phyloP scores from a whole-genome alignment of 35 echinoderm and acorn worm genomes.

The Ophioderma brevispina region DNA sequence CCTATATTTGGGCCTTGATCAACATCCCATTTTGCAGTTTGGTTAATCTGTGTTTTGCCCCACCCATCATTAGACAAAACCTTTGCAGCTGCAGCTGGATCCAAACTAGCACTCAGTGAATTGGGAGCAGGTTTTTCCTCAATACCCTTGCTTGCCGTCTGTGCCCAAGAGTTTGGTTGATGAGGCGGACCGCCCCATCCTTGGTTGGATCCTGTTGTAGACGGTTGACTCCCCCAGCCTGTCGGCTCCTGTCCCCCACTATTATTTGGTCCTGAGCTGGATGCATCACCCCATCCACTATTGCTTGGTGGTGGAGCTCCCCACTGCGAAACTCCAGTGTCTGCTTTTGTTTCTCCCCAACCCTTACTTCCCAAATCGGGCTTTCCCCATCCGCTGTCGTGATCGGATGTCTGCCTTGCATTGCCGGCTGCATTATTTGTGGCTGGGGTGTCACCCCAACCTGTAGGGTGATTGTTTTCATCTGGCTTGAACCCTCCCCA shows the following conservation, averaged over 20 bases:
- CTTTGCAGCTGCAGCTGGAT: background rate
- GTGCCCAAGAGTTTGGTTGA: slow-evolving; percentile 21
- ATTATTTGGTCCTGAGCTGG: background rate
- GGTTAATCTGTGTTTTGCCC: slow-evolving; percentile 78
- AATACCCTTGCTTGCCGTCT: slow-evolving; percentile 38
- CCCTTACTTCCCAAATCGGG: background rate
- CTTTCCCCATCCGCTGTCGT: background rate
- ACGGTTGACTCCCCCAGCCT: background rate
- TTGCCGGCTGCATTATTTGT: background rate
- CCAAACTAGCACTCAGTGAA: slow-evolving; percentile 1
- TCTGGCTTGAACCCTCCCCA: background rate
- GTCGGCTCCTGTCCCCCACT: background rate
- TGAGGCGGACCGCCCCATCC: background rate
- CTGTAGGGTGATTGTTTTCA: background rate
- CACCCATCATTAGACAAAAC: slow-evolving; percentile 30
- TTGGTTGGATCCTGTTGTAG: background rate
- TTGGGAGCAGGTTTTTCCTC: background rate
- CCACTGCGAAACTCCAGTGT: background rate
- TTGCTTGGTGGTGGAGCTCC: background rate
- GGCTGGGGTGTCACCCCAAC: background rate
- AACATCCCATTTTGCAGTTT: slow-evolving; percentile 63
- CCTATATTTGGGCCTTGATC: background rate
- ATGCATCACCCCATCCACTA: background rate
- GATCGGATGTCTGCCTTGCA: background rate
- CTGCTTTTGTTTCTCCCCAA: background rate